These are phyloP conservation scores for Oligia fasciuncula DNA, from an alignment of 2,888 invertebrate species.

Conservation along the genomic window DNA sequence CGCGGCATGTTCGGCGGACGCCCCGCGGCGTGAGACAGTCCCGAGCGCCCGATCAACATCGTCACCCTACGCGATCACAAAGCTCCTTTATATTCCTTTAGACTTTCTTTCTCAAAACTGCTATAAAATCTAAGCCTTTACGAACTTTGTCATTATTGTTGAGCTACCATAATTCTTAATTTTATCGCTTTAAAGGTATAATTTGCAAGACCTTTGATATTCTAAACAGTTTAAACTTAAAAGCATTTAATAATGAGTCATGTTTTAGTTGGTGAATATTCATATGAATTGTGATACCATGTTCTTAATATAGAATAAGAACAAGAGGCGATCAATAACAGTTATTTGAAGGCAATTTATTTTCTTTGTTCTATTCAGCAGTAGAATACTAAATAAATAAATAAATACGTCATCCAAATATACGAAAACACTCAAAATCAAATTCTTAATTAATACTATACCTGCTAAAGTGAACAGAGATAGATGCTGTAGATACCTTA, in stretches of 20 bases:
- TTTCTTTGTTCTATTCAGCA: conserved; percentile 24
- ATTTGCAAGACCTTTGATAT: conserved; percentile 43
- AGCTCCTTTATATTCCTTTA: conserved; percentile 53
- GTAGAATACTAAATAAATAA: not conserved
- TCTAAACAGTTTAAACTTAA: conserved; percentile 24
- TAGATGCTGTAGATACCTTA: not conserved
- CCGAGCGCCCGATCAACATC: conserved; percentile 61
- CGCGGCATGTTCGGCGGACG: conserved; percentile 79
- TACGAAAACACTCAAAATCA: not conserved
- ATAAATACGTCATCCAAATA: conserved; percentile 11
- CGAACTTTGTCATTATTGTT: conserved; percentile 47
- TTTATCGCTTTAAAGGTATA: conserved; percentile 44
- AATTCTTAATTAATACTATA: not conserved
- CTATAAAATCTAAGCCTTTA: conserved; percentile 59
- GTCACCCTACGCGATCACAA: conserved; percentile 63
- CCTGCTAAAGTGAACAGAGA: not conserved
- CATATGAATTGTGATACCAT: conserved; percentile 27
- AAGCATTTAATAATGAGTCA: conserved; percentile 42
- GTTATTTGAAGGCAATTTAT: conserved; percentile 35
- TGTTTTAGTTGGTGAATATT: conserved; percentile 47
- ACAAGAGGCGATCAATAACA: conserved; percentile 14
- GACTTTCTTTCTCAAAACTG: conserved; percentile 58
- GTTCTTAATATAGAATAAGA: conserved; percentile 35
- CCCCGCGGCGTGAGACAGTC: conserved; percentile 75
- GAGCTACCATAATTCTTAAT: conserved; percentile 35